Evolutionary conservation across 2,797 vertebrate genomes (phyloP), one percentile per base, ranked within the genome.

Genomic region (Clamator glandarius): DNA sequence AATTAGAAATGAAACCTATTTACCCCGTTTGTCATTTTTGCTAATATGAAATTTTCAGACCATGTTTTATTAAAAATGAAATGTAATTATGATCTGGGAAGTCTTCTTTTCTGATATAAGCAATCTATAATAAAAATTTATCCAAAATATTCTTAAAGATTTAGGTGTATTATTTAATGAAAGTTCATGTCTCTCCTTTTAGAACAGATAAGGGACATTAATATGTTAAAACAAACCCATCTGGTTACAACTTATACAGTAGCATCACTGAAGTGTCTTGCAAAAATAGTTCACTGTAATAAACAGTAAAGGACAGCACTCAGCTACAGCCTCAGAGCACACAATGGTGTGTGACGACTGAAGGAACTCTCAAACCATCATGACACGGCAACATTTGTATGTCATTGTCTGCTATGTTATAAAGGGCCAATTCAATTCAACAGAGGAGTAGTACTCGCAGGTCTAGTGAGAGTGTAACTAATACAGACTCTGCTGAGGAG

Each of bases 391-490:
- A 59, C 44, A 35, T 54, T 77, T 90, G 64, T 88, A 4, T 97
- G 92, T 95, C 96, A 95, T 93, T 96, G 84, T 97, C 81, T 93
- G 95, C 94, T 78, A 28, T 69, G 72, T 82, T 97, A 96, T 94
- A 95, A 97, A 97, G 97, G 78, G 79, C 83, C 18, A n/a, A 96
- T 94, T 97, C 88, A 97, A 57, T 84, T 66, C 95, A 59, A 35
- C 81, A 85, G 96, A 73, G 87, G 73, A 86, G 29, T 54, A 58
- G 73, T 91, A 80, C 94, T 92, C 28, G 61, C 97, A 92, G 95
- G 92, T 97, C 91, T 90, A 33, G 89, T 69, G 83, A 50, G 95
- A 85, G 95, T 97, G 97, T 98, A 98, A 98, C 94, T 96, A 96
- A 98, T 97, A 98, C 97, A 50, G 93, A 82, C 92, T 67, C 91